Base-by-base conservation (phyloP, 2,888 invertebrate genomes). In the Clepsis dumicolana region DNA sequence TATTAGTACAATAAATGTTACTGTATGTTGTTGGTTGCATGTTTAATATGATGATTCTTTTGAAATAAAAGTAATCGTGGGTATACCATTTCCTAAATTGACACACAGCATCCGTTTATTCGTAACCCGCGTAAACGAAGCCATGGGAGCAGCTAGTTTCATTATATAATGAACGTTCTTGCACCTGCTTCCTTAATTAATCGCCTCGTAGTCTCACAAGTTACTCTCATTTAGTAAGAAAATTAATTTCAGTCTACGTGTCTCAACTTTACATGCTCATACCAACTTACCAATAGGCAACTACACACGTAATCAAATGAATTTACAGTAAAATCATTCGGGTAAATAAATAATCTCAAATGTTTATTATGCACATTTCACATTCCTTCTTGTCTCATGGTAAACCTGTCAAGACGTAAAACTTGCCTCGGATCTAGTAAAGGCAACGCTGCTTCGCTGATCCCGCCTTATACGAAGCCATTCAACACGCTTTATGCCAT, bases 101-200 rank as follows among this genome's bases (percentile, higher is more conserved):
- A 14, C n/a, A 7, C 16, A 41, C 4, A 41, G 16, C 41, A 0
- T 18, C 7, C 16, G 14, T 18, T 18, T 8, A 44, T 44, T 16
- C 44, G n/a, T n/a, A 44, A n/a, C n/a, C 18, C 44, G 18, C 1
- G 16, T 8, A 16, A 38, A 38, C 14, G 16, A 44, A 44, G 44
- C 18, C 18, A 14, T 18, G 18, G 16, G 44, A 18, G 5, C n/a
- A 18, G 44, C 18, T 18, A 56, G 56, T 67, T 50, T 52, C 38
- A 50, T 54, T 68, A 53, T 64, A 64, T 63, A 54, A 52, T 50
- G 44, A 65, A 57, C 74, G 71, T 74, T 73, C 75, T 80, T 80
- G 80, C 85, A 85, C 85, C 84, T 86, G 84, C 76, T 75, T 77
- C 73, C 78, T 77, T 83, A 80, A 84, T 85, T 83, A 83, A 83